Conservation (phyloP, 2,113 vertebrate genomes). For the Megaleporinus macrocephalus region DNA sequence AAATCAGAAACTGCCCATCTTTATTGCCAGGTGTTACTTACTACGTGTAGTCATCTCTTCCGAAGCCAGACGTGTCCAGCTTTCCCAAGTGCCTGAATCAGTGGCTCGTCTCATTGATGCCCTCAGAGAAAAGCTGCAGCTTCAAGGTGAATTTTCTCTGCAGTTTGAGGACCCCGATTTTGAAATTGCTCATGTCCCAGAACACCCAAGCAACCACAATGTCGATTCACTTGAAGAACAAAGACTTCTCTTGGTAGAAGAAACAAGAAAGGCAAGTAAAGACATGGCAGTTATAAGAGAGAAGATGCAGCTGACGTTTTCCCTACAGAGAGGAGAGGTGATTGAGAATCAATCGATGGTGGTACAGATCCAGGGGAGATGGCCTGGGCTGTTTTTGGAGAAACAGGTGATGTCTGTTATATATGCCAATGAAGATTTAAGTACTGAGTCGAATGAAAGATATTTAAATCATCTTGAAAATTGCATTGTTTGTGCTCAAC, state of each 20-base stretch:
- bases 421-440: too few species aligned
- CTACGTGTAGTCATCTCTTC: not conserved
- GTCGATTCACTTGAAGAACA: not conserved
- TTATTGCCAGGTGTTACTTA: too few species aligned
- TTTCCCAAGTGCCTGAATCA: slow-evolving; percentile 9
- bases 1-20: too few species aligned
- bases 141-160: not conserved
- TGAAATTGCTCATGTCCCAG: not conserved
- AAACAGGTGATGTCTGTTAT: slow-evolving; percentile 9
- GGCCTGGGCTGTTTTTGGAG: not conserved
- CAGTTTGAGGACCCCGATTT: slow-evolving; percentile 22
- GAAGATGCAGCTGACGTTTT: not conserved
- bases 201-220: not conserved
- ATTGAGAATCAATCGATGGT: too few species aligned
- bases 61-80: slow-evolving; percentile 6
- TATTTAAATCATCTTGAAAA: too few species aligned
- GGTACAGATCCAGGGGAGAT: not conserved
- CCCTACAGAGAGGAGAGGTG: not conserved
- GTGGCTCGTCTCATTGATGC: not conserved
- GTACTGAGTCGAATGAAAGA: too few species aligned
- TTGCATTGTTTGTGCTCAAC: not conserved
- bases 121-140: too few species aligned
- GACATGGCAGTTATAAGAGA: not conserved
- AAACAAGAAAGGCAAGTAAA: not conserved
- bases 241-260: slow-evolving; percentile 1